Percentiles rank a stretch among this genome's conserved stretches.
phyloP scores from a whole-genome alignment of 2,113 vertebrate species.

The Odontophorus gujanensis region DNA sequence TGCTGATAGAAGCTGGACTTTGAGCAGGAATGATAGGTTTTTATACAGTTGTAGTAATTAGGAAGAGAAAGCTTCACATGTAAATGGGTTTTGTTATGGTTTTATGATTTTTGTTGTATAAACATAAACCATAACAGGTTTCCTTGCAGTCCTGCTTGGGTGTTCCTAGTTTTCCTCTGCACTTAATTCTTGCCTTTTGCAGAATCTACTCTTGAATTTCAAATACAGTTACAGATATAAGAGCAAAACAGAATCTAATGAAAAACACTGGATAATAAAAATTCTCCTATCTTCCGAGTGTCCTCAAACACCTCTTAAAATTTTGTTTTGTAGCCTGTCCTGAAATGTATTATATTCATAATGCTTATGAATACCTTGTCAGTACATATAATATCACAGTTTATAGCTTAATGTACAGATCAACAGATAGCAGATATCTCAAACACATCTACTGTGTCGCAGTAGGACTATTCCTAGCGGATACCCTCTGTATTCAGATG shows the following conservation, averaged over 20 bases:
- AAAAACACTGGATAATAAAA: not conserved
- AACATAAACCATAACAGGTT: too few relatives aligned
- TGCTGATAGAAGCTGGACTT: not conserved
- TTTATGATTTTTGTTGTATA: too few relatives aligned
- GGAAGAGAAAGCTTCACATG: not conserved
- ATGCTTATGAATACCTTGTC: not conserved
- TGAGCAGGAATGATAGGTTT: not conserved
- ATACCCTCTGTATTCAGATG: not conserved
- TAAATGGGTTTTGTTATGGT: too few relatives aligned
- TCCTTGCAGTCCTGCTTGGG: not conserved
- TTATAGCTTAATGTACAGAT: not conserved
- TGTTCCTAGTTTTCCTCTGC: not conserved
- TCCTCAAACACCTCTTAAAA: not conserved
- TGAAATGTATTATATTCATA: not conserved
- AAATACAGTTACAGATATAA: not conserved
- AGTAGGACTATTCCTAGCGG: not conserved
- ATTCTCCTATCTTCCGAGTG: not conserved
- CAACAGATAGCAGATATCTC: not conserved
- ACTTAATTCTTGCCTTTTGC: not conserved
- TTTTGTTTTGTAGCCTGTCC: not conserved
- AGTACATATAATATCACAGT: not conserved
- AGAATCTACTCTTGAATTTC: not conserved
- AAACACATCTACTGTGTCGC: not conserved
- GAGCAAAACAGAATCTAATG: not conserved
- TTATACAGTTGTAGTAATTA: not conserved